phyloP scores from a whole-genome alignment of 2,797 vertebrate genomes.

The Catharus ustulatus region DNA sequence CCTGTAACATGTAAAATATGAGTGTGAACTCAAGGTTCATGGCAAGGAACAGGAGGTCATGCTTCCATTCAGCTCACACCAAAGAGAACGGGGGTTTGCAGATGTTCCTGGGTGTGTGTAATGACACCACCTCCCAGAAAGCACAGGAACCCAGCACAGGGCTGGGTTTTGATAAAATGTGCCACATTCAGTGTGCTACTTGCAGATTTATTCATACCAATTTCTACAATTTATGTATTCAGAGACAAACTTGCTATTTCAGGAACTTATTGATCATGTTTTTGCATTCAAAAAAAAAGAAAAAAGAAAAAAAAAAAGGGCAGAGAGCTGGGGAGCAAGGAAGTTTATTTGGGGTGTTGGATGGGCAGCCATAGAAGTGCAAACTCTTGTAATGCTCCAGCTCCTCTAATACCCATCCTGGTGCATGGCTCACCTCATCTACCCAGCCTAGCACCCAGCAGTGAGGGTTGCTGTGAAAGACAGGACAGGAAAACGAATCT shows the following conservation, averaged over 20 bases:
- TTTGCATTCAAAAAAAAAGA: constrained; percentile 64
- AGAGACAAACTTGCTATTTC: constrained; percentile 91
- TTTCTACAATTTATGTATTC: constrained; percentile 94
- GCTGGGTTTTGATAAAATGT: constrained; percentile 80
- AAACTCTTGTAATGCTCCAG: not conserved
- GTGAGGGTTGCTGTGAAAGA: not conserved
- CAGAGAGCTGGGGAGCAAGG: not conserved
- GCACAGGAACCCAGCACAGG: constrained; percentile 68
- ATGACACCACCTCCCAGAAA: constrained; percentile 81
- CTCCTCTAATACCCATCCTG: not conserved
- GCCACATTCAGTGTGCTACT: constrained; percentile 89
- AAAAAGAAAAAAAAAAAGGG: not conserved
- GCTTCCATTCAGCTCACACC: constrained; percentile 86
- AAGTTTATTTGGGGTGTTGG: constrained; percentile 48
- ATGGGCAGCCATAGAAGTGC: constrained; percentile 1
- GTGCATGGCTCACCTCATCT: not conserved
- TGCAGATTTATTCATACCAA: constrained; percentile 96
- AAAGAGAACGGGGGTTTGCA: constrained; percentile 85
- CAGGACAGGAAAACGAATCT: not conserved
- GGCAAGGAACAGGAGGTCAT: constrained; percentile 94
- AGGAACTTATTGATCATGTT: constrained; percentile 85
- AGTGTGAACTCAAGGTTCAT: constrained; percentile 93
- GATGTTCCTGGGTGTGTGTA: constrained; percentile 89
- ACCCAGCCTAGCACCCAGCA: not conserved
- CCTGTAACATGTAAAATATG: constrained; percentile 94